These are phyloP conservation scores for Salvelinus sp. DNA, from an alignment of 2,113 vertebrate species.

Conservation along the genomic window DNA sequence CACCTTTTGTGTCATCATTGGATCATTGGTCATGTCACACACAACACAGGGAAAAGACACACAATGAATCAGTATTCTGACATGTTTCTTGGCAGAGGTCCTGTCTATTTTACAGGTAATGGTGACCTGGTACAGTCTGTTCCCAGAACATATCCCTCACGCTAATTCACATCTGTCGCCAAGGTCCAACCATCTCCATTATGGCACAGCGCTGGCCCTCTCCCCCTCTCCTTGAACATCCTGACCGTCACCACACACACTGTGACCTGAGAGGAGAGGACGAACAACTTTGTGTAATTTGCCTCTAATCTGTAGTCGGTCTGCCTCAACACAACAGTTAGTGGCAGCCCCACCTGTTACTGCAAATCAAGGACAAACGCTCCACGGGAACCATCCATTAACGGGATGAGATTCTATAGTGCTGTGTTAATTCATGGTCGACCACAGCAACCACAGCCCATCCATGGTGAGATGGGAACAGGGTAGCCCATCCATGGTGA, in stretches of 20 bases:
- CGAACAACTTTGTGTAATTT: conserved; percentile 67
- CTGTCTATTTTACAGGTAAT: background rate
- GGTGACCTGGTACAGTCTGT: conserved; percentile 48
- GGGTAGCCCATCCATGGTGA: too few species aligned
- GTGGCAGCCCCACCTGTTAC: conserved; percentile 29
- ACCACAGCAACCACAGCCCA: conserved; percentile 32
- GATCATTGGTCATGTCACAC: too few species aligned
- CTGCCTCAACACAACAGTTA: conserved; percentile 7
- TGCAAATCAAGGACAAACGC: conserved; percentile 63
- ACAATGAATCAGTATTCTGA: too few species aligned
- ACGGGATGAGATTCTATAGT: conserved; percentile 4
- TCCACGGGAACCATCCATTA: conserved; percentile 56
- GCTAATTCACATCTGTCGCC: conserved; percentile 62
- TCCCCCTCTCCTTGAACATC: conserved; percentile 56
- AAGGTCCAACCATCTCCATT: background rate
- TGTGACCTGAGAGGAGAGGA: conserved; percentile 41
- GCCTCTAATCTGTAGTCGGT: conserved; percentile 59
- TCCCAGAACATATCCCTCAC: conserved; percentile 69
- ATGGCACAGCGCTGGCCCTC: too few species aligned
- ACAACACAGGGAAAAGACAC: too few species aligned
- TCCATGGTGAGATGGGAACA: conserved; percentile 33
- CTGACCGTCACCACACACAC: conserved; percentile 23
- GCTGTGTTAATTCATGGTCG: too few species aligned
- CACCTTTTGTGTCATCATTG: too few species aligned
- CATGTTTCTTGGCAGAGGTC: too few species aligned